Base-by-base conservation (phyloP, 2,797 vertebrate genomes). In the Cossypha caffra region DNA sequence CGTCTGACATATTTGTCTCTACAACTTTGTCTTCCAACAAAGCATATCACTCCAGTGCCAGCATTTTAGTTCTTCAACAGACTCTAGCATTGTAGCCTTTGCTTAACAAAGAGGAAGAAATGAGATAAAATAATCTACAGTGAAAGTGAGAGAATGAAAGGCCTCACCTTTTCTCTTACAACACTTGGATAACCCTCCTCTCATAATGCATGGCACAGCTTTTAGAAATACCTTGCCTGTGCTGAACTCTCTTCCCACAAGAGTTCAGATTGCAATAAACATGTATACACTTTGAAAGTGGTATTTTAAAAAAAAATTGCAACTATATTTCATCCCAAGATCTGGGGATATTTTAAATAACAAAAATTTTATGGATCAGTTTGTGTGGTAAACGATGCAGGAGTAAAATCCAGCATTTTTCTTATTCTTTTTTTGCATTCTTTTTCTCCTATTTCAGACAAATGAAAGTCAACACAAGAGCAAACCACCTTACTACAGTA, bases 141-240 rank as follows among this genome's bases (percentile, higher is more conserved):
- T 54, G 11, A 6, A 7, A 48, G 19, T 54, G 40, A 88, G 3
- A 62, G 5, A 58, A 47, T 28, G 9, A 61, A 80, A 80, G 18
- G 12, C 25, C 24, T 77, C 43, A 31, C 3, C 5, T 83, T 25
- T 45, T 75, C 38, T 14, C 13, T 61, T 50, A 23, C 8, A 35
- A 37, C 4, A 4, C 3, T 3, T 16, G 37, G 21, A 38, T 28
- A 26, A 20, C 5, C 5, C 16, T 19, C 2, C 14, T 38, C 78
- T 24, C 2, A 1, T 33, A 63, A 48, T 13, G 31, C 0, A 1
- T 29, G 25, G 20, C 35, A 55, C 48, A 40, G 23, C 7, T 59
- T 88, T 71, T 24, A 59, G 12, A 79, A 68, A 9, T 57, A 17
- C 5, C 18, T 62, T 79, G 38, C 11, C 13, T 79, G 6, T 54